Evolutionary conservation across 2,888 invertebrate genomes (phyloP), one percentile per base, ranked within the genome.

Genomic region (Anodontia alba): DNA sequence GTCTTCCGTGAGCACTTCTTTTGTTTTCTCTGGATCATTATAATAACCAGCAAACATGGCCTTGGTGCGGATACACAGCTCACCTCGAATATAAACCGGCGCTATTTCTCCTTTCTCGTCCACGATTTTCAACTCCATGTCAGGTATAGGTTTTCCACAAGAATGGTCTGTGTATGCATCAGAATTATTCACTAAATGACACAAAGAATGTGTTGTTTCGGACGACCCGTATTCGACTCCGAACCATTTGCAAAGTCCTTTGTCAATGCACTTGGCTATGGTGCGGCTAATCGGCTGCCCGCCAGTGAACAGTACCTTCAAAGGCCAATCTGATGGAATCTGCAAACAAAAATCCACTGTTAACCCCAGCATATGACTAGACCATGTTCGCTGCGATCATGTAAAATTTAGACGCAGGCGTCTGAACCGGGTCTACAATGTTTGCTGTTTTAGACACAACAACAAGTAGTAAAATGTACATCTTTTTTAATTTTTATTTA

Each of bases 101-200:
- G 73, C 69, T 1, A 54, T 57, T 7, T 73, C 33, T 0, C 69
- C 78, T 20, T 49, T 26, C 51, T 73, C 73, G 29, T 69, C 69
- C 23, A 78, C 81, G 17, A 81, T 43, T 54, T 81, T 81, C 8
- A 73, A 36, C 70, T 76, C 76, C 3, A 69, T 20, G 1, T 57
- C 81, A 8, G 3, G 7, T 15, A 54, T 7, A 29, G 29, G 5
- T 5, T 54, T 8, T 7, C 54, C 54, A 29, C 5, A 7, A 29
- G 54, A 54, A 8, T 26, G 15, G 5, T 54, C 54, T 7, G 15
- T 15, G 15, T 26, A 54, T 8, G 5, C 54, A 7, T 54, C 54
- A 29, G 15, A 5, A 7, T 54, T 29, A 15, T 29, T 15, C 5
- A 26, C 54, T 5, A 54, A 15, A 15, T 15, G 5, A 26, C 54